phyloP scores from a whole-genome alignment of 2,888 invertebrate species.

The Tachystola acroxantha region DNA sequence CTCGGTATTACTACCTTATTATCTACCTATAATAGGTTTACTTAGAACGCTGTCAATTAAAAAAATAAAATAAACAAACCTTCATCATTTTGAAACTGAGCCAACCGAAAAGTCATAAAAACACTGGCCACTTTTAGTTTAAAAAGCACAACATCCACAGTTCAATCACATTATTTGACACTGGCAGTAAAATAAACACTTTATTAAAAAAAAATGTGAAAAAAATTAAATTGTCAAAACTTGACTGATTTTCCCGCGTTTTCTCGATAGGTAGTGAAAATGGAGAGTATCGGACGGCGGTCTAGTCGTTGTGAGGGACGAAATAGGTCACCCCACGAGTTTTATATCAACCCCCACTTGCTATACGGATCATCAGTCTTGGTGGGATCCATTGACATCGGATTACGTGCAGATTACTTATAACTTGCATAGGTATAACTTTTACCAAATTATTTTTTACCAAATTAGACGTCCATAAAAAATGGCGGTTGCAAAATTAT shows the following conservation, averaged over 20 bases:
- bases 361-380: too few species aligned
- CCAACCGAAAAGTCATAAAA: conserved; percentile 16
- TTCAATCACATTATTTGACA: conserved; percentile 14
- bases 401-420: too few species aligned
- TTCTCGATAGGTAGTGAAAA: conserved; percentile 6
- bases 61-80: too few species aligned
- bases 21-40: too few species aligned
- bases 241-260: conserved; percentile 10
- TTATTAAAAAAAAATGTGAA: neutral
- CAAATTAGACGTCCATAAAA: too few species aligned
- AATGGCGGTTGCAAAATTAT: too few species aligned
- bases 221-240: conserved; percentile 3
- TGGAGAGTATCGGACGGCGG: conserved; percentile 27
- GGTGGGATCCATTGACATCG: too few species aligned
- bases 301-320: conserved; percentile 40
- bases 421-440: too few species aligned
- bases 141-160: conserved; percentile 12
- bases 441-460: too few species aligned
- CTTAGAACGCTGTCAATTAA: too few species aligned
- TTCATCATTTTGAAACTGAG: conserved; percentile 26
- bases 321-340: conserved; percentile 60
- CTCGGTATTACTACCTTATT: too few species aligned
- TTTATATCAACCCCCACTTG: conserved; percentile 55
- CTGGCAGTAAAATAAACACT: conserved; percentile 6
- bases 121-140: conserved; percentile 15